phyloP scores from a whole-genome alignment of 2,113 vertebrate genomes.

The Pseudorectes ferrugineus region DNA sequence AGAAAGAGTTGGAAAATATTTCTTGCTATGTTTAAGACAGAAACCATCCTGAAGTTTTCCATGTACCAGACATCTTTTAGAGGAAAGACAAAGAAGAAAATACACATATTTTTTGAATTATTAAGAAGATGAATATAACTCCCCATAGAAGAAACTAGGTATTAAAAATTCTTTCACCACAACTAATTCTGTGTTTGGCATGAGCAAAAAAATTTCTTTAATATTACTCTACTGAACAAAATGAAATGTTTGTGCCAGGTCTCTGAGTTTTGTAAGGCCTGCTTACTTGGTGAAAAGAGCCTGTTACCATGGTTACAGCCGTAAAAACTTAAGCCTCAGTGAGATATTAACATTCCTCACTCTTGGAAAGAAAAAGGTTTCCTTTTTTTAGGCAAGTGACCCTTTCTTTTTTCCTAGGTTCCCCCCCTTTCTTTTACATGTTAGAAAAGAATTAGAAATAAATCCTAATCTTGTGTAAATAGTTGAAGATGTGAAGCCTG shows the following conservation, averaged over 20 bases:
- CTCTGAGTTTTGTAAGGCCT: constrained; percentile 62
- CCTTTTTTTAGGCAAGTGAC: constrained; percentile 65
- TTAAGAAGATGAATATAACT: not conserved
- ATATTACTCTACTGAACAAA: constrained; percentile 68
- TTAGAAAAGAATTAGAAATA: constrained; percentile 62
- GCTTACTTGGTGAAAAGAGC: constrained; percentile 79
- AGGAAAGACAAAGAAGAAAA: not conserved
- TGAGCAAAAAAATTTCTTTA: constrained; percentile 47
- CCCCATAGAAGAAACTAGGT: not conserved
- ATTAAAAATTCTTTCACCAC: constrained; percentile 43
- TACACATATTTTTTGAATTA: not conserved
- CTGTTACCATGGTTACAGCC: constrained; percentile 83
- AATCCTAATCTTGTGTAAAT: constrained; percentile 68
- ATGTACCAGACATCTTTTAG: not conserved
- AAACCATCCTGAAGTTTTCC: not conserved
- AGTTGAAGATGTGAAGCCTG: constrained; percentile 52
- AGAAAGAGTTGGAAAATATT: not conserved
- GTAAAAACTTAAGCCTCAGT: constrained; percentile 82
- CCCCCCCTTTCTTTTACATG: constrained; percentile 48
- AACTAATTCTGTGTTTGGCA: constrained; percentile 55
- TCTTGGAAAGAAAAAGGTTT: constrained; percentile 66
- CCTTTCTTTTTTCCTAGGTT: constrained; percentile 37
- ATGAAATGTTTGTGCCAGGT: constrained; percentile 70
- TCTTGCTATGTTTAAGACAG: not conserved
- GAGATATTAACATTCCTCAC: constrained; percentile 87